Evolutionary conservation across 1,140 invertebrate genomes (phyloP), one percentile per base, ranked within the genome.

Genomic region (Babylonia areolata): DNA sequence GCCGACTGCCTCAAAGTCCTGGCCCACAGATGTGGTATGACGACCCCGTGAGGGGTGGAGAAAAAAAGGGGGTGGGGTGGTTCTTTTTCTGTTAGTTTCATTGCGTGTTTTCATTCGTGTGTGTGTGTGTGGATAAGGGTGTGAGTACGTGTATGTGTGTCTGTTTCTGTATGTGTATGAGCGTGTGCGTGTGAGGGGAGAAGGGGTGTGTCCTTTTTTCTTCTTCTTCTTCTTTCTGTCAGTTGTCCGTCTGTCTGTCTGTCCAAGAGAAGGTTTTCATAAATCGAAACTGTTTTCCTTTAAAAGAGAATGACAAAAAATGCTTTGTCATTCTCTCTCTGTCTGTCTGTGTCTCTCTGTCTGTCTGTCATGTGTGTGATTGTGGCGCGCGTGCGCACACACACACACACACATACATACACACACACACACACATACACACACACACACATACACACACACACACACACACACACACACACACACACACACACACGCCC

Each of bases 1-100:
- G 69, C 51, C n/a, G 88, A 87, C 23, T 88, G 88, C 54, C 51
- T 88, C 28, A 83, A 39, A 46, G 28, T 85, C 3, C 54, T 88
- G 71, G 54, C 85, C 3, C 54, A 37, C 6, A 78, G 81, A 85
- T 88, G 88, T 85, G 88, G 86, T 89, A 84, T 28, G 82, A 39
- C 15, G 9, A 23, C 12, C 0, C 0, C 5, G 9, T 12, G 58
- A 23, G 58, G 58, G 28, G 58, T 12, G 58, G 58, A 23, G 58
- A 23, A 23, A 6, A 64, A 23, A 23, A 64, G 58, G 6, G 9
- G 58, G 58, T 17, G 40, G n/a, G n/a, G 35, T 11, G 35, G 75
- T 75, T n/a, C 58, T 64, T 20, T 64, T 64, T 64, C n/a, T 20
- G 17, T 20, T n/a, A 64, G n/a, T n/a, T n/a, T n/a, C n/a, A n/a